Conservation (phyloP, 2,113 vertebrate genomes). For the Dipodomys ordii region DNA sequence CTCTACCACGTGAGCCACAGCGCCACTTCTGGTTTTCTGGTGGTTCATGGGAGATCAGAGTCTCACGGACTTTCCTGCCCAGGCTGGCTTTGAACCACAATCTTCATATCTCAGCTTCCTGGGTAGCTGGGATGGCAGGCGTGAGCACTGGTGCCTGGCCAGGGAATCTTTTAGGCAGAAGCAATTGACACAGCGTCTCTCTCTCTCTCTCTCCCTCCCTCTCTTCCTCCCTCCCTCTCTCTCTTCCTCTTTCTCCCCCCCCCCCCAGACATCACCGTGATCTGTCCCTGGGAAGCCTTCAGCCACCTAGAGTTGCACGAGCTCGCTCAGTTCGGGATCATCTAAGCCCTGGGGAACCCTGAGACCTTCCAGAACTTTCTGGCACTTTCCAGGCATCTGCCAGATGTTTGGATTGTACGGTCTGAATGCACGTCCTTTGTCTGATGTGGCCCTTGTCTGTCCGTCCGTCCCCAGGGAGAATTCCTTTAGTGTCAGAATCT, state of each 20-base stretch:
- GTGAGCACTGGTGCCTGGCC: no score
- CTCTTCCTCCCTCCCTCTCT: neutral
- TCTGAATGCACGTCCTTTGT: conserved; percentile 65
- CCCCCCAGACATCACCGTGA: conserved; percentile 89
- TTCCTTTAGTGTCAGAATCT: neutral
- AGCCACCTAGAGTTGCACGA: conserved; percentile 90
- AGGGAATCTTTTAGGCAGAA: neutral
- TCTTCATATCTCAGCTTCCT: no score
- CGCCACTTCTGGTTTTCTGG: no score
- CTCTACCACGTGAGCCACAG: no score
- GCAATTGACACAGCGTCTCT: neutral
- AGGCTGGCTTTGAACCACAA: no score
- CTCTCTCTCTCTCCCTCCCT: neutral
- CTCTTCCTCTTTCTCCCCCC: neutral
- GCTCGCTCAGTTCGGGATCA: conserved; percentile 90
- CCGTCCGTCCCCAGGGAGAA: neutral
- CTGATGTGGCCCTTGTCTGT: neutral
- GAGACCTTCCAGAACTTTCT: conserved; percentile 54
- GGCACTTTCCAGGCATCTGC: conserved; percentile 58
- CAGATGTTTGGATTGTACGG: conserved; percentile 70
- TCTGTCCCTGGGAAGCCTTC: conserved; percentile 92
- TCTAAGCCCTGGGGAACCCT: conserved; percentile 79
- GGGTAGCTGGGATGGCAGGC: no score
- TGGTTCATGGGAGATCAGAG: no score
- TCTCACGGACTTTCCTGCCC: no score